Evolutionary conservation across 2,888 invertebrate species (phyloP), one percentile per base, ranked within the genome.

Genomic region (Mactromeris polynyma): DNA sequence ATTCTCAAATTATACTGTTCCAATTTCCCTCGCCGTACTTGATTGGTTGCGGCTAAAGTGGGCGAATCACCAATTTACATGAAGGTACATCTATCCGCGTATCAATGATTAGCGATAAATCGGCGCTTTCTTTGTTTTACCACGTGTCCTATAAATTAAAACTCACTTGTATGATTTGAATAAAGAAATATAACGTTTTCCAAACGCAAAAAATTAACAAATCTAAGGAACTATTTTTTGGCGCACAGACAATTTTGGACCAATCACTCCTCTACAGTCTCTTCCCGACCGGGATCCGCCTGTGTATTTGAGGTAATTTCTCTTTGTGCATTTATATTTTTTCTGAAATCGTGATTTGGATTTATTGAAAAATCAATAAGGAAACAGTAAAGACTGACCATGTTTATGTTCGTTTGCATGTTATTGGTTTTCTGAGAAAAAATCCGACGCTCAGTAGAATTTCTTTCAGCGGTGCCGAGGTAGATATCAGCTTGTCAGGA

Each of bases 181-280:
- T 46, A 17, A 46, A 1, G 46, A 46, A 3, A 46, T 46, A 4
- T 46, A 2, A 46, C 11, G 46, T 46, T 46, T 46, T 14, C 17
- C 46, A 46, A 46, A 46, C 14, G 11, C 14, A 1, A 36, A 33
- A 58, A 54, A 17, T 38, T 36, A n/a, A 2, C 6, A 11, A 69
- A 83, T 36, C 36, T 31, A 1, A 38, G 21, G 80, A 7, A 85
- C 85, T 85, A 58, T 46, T 31, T 85, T 80, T 77, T 64, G 31
- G 85, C 85, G 85, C 81, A 81, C 1, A 69, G 73, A 86, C 42
- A 80, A 58, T 36, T 38, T 21, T 6, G 46, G 73, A 14, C 81
- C 31, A n/a, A 46, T 64, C 36, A 86, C 85, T 58, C 85, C 42
- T 86, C 69, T 42, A 46, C 73, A 33, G 36, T 73, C 58, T 58